Evolutionary conservation across 2,888 invertebrate genomes (phyloP).

Genomic region (Plebejus anna): DNA sequence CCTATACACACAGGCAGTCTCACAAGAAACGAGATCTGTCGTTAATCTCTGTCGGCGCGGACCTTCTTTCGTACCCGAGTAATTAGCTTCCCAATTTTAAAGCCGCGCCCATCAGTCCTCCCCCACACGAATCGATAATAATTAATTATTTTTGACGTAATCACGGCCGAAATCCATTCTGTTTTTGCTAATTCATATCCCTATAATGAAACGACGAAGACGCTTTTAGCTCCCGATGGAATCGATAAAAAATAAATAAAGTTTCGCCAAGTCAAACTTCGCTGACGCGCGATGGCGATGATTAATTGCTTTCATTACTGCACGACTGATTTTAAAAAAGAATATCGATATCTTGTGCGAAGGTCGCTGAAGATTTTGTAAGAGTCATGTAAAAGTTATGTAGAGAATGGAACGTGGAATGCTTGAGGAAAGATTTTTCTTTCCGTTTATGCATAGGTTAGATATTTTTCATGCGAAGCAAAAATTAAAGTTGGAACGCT

Average conservation of each 20-base stretch:
- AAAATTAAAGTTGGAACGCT: no score
- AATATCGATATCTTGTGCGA: not conserved
- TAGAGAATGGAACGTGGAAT: not conserved
- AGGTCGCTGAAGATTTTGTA: not conserved
- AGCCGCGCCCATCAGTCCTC: conserved; percentile 68
- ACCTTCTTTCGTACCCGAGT: conserved; percentile 54
- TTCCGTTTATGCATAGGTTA: no score
- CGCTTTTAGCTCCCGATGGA: conserved; percentile 72
- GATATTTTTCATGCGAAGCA: no score
- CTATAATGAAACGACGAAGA: conserved; percentile 77
- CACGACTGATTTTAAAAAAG: not conserved
- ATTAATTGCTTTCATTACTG: conserved; percentile 57
- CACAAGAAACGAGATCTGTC: conserved; percentile 42
- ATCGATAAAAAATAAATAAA: conserved; percentile 79
- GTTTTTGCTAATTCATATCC: conserved; percentile 85
- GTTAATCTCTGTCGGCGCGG: conserved; percentile 54
- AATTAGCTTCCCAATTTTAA: conserved; percentile 76
- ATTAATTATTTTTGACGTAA: conserved; percentile 87
- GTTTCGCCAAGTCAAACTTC: conserved; percentile 72
- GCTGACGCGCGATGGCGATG: conserved; percentile 55
- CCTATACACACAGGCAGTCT: conserved; percentile 17
- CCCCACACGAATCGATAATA: conserved; percentile 81
- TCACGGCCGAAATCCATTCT: conserved; percentile 83
- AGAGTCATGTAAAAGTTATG: not conserved
- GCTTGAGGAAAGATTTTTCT: not conserved